Percentiles rank a stretch among this genome's conserved stretches.
Evolutionary conservation across 2,888 invertebrate genomes (phyloP).

Genomic region (Conus canariensis): DNA sequence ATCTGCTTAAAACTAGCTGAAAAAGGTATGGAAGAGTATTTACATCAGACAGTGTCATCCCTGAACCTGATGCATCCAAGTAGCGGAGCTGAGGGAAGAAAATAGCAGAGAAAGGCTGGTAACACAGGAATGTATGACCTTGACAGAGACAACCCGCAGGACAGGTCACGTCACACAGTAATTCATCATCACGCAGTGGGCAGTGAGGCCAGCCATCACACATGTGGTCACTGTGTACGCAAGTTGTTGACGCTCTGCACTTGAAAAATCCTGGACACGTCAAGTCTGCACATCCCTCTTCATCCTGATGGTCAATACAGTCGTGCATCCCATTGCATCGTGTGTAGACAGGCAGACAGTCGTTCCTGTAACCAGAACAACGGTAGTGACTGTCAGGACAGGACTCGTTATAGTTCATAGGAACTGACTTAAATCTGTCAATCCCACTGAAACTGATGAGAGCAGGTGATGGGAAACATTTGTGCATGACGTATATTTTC

Average conservation of each 20-base stretch:
- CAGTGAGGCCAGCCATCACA: slow-evolving; percentile 28
- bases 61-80: slow-evolving; percentile 6
- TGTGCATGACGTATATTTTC: not conserved
- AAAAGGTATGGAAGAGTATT: not conserved
- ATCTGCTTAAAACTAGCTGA: not conserved
- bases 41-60: not conserved
- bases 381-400: not conserved
- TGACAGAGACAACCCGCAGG: slow-evolving; percentile 7
- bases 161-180: not conserved
- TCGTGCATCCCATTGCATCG: not conserved
- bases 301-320: not conserved
- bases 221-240: not conserved
- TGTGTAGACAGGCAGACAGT: slow-evolving; percentile 19
- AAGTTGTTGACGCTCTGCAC: not conserved
- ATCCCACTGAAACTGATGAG: not conserved
- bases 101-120: not conserved
- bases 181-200: slow-evolving; percentile 1
- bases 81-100: not conserved
- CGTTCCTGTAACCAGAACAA: not conserved
- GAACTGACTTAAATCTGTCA: not conserved
- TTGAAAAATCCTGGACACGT: not conserved
- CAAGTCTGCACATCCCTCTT: not conserved
- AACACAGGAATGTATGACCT: not conserved
- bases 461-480: not conserved
- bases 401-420: not conserved